Evolutionary conservation across 2,888 invertebrate genomes (phyloP), one percentile per base, ranked within the genome.

Genomic region (Zhuqinia jingwanae): DNA sequence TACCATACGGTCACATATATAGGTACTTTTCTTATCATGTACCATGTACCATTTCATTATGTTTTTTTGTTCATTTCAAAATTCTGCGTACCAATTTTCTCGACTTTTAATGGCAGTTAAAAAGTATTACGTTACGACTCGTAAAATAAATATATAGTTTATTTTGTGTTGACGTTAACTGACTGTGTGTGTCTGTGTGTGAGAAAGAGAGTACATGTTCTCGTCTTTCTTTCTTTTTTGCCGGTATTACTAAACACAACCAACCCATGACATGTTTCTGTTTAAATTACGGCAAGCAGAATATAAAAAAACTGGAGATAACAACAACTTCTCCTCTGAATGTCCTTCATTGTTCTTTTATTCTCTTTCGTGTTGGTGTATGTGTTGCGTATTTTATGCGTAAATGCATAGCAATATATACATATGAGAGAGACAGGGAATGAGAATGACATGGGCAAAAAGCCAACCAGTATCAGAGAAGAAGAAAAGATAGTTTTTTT

Each of bases 311-410:
- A 45, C 8, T 45, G 8, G 8, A 8, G 13, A 13, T 45, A 45
- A 45, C 13, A 13, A 36, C 3, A 15, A 20, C 58, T 58, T 58
- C 13, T 22, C 58, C 20, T 68, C 22, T 80, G 73, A 83, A 83
- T 83, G 76, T 45, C 65, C 53, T 83, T 27, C 75, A 83, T 75
- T 83, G 76, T 75, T 63, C 75, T 1, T 20, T 36, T 50, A 15
- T 8, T 50, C 56, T 15, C 15, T 10, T 50, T 42, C 27, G 15
- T 63, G 27, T 17, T 3, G 17, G 76, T 53, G 20, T 58, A 60
- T 30, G 27, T 42, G 25, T 73, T 73, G 84, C 84, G 84, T 84
- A 77, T 77, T 83, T 83, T 83, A 83, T 84, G 84, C 84, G 84
- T 84, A 77, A 63, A n/a, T 81, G 42, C 42, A 80, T 65, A 11